Evolutionary conservation across 2,797 vertebrate genomes (phyloP), one percentile per base, ranked within the genome.

Genomic region (Emys orbicularis): DNA sequence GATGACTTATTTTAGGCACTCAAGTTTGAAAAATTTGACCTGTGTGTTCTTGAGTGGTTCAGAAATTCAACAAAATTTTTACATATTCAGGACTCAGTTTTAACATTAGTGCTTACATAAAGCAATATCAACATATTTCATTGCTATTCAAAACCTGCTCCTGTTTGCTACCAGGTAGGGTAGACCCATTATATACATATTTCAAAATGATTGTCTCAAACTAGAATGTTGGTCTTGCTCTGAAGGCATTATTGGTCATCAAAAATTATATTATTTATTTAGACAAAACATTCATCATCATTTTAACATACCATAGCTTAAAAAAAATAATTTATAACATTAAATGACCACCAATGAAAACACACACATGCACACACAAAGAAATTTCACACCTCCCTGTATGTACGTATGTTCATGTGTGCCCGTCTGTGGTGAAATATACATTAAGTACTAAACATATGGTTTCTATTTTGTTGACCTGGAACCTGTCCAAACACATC

Each of bases 401-500:
- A 81, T 90, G 91, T 59, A 92, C 85, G 44, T 91, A 97, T 79
- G 90, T 91, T 92, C 94, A 86, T 96, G 87, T 96, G 50, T 53
- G 74, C 96, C 94, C 25, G 90, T 89, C 88, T 96, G 81, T 92
- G 93, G 93, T 93, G 90, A 97, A 97, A 97, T 96, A 94, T 8
- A 83, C 92, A 96, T 90, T 96, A 96, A 97, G 86, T 82, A 97
- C 84, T 92, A 97, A 97, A 95, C 97, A 98, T 95, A 98, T 94
- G 97, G 97, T 96, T 96, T 97, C 90, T 54, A 95, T 98, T 98
- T 97, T 97, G 87, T 79, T 95, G 89, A 87, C 54, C 90, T 97
- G 97, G 95, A 97, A 95, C 80, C 83, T 8, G 94, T 95, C 97
- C 94, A 97, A 94, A 93, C 90, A 96, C 90, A 93, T 97, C 96